Evolutionary conservation across 2,113 vertebrate species (phyloP), one percentile per base, ranked within the genome.

Genomic region (Oryzias javanicus): DNA sequence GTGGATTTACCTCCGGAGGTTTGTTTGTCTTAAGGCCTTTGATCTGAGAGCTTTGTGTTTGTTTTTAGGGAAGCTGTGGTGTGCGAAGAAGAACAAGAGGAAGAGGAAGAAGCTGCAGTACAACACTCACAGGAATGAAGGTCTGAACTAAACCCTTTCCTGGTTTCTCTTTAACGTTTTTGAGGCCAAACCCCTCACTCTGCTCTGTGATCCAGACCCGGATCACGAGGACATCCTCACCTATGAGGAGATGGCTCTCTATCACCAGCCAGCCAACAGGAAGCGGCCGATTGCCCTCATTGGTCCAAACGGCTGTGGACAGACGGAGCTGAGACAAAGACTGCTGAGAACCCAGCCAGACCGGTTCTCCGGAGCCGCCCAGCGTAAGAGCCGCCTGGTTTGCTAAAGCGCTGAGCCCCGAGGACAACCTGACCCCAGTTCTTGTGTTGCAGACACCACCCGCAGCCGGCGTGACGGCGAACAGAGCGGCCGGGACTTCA

Each of bases 31-130:
- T 47, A 18, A 18, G 46, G n/a, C 16, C 16, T 16, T 3, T 17
- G 16, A 18, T 15, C 19, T 4, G 18, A 6, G 13, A 3, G 14
- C 20, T 42, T 17, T 24, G 46, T 49, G 1, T 24, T 17, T 64
- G 17, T 72, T 51, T 48, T 7, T 58, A 99, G 97, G 97, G 64
- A 99, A 99, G 83, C 91, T 99, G 4, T 99, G 97, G 97, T 99
- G 97, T 7, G 97, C 96, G 0, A 99, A 99, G 90, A 98, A 99
- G 80, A 99, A 98, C 90, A 98, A 99, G 90, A 96, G 96, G 91
- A 99, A 98, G 78, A 91, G 97, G 74, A 99, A 99, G 92, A 99
- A 99, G 66, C 86, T 97, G 74, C 89, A 94, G 42, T 96, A 94
- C 85, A 99, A 97, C 49, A 90, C 93, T 64, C 95, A 97, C 90